Base-by-base conservation (phyloP, 1,140 invertebrate genomes). In the Euborellia annulipes region DNA sequence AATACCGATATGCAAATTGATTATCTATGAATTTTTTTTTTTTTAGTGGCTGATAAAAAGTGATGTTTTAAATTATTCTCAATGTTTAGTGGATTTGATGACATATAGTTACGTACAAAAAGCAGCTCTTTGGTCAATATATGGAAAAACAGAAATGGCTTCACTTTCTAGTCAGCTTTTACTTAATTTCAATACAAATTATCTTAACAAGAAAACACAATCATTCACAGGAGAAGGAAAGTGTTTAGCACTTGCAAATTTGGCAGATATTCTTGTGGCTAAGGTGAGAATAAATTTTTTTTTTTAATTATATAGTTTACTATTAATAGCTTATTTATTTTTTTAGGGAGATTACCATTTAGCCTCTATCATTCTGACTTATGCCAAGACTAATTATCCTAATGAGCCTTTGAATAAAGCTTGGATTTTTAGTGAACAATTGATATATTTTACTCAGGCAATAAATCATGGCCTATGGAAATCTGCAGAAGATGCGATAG, bases 71-170 rank as follows among this genome's bases (percentile, higher is more conserved):
- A 90, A 90, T 58, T 87, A 79, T 61, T 78, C 86, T 50, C 78
- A 89, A 59, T 84, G 82, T 1, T 75, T 87, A 67, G 70, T 75
- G 2, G 85, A 89, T 54, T 65, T 91, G 41, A 78, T 85, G 50
- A 78, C 80, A 32, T 77, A 79, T 36, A 83, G 79, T 20, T 73
- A 82, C 47, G 73, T 80, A 0, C 77, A 89, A 57, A 82, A 85
- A 53, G 78, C 85, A 2, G 80, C 82, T 0, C 64, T 93, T 1
- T 92, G 87, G 87, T 69, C 75, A 11, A 72, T 87, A 43, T 93
- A 90, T 61, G 88, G 88, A 0, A 83, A 87, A 61, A 78, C 76
- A 27, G 83, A 85, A 62, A 79, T 88, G 69, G 76, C 77, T 0
- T 79, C 78, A 0, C 62, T 90, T 27, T 81, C 73, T 56, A 78